Evolutionary conservation across 2,113 vertebrate genomes (phyloP), one percentile per base, ranked within the genome.

Genomic region (Coturnix japonica): DNA sequence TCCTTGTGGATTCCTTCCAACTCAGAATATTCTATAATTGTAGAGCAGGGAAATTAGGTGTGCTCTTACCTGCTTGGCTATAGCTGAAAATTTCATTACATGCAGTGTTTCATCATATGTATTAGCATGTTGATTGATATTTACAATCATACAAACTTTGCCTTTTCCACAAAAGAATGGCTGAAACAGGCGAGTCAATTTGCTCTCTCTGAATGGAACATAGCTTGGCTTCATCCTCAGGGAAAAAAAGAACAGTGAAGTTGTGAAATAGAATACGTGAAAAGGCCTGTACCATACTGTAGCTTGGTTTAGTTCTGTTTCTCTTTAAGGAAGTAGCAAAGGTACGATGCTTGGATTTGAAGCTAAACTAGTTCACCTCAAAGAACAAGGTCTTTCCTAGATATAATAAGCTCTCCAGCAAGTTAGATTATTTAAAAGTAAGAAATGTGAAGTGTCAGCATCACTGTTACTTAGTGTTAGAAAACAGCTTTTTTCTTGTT

Each of bases 191-290:
- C 98, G 98, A 7, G 98, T 99, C 90, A 99, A 53, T 73, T 99
- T 99, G 94, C 98, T 99, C 95, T 99, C 99, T 92, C 98, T 96
- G 96, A 99, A 99, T 2, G 98, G 98, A 76, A 99, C 95, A 88
- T 96, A 96, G 60, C 74, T 91, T 66, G 93, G 96, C 78, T 96
- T 96, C 96, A 95, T 75, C 91, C 96, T 97, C 13, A n/a, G 1
- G 28, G 39, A 66, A 19, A 31, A 61, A 73, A 53, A 56, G 25
- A 71, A 46, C 6, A 56, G 39, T 2, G 17, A 35, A 91, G 72
- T 60, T 19, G 14, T 78, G 33, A 57, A 85, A 85, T 26, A 72
- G 61, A 51, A 43, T 28, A 56, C 4, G 3, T 13, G 9, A 53
- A 17, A n/a, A 37, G 20, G 25, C 13, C 5, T 33, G 3, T 66